Evolutionary conservation across 2,888 invertebrate species (phyloP).

Genomic region (Trichogramma dendrolimi): DNA sequence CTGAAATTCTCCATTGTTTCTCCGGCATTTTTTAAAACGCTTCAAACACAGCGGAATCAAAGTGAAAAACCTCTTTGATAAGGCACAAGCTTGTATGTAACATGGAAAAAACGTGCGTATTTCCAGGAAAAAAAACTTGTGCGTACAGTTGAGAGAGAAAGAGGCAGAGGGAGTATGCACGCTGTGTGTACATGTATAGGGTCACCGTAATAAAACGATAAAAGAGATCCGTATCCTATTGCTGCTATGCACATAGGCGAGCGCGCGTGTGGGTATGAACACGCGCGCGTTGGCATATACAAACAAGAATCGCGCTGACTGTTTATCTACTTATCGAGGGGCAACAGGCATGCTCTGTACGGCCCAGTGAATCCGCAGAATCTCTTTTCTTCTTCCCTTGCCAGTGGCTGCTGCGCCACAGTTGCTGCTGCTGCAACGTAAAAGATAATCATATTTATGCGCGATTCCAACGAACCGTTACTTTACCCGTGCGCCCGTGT

Average conservation of each 20-base stretch:
- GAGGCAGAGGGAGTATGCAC: background rate
- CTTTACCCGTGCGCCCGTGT: slow-evolving; percentile 1
- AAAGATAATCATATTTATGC: slow-evolving; percentile 32
- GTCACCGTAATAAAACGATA: slow-evolving; percentile 7
- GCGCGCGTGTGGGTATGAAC: no score
- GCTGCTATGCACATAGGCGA: background rate
- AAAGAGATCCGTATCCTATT: slow-evolving; percentile 7
- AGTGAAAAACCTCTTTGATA: no score
- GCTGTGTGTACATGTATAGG: background rate
- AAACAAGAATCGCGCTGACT: slow-evolving; percentile 10
- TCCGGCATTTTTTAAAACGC: no score
- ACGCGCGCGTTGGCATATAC: background rate
- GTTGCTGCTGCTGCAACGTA: slow-evolving; percentile 26
- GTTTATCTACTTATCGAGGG: slow-evolving; percentile 17
- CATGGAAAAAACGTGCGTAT: no score
- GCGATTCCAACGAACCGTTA: slow-evolving; percentile 23
- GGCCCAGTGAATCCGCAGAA: slow-evolving; percentile 8
- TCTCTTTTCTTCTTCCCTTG: slow-evolving; percentile 2
- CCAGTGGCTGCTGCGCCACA: background rate
- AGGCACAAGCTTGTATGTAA: no score
- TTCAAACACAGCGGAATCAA: no score
- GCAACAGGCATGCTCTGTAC: background rate
- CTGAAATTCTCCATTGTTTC: no score
- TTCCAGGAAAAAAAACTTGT: background rate
- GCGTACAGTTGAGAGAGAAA: background rate